These are phyloP conservation scores for Trachurus trachurus DNA, from an alignment of 2,797 vertebrate genomes.

Conservation along the genomic window DNA sequence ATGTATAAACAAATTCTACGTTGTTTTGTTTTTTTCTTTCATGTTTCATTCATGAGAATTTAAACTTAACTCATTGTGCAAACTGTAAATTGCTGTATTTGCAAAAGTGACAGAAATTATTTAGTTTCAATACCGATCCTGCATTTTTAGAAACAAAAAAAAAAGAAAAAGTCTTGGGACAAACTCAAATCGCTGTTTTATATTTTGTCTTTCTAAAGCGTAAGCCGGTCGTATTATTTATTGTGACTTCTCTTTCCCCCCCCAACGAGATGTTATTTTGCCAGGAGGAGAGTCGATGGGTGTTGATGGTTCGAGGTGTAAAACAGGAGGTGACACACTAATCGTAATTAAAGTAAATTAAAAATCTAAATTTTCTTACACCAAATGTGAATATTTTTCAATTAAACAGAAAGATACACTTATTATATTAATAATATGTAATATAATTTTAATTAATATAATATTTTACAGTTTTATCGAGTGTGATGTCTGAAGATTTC, in stretches of 20 bases:
- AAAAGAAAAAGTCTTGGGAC: constrained; percentile 32
- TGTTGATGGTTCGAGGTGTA: constrained; percentile 1
- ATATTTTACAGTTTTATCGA: constrained; percentile 48
- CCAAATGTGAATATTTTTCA: constrained; percentile 68
- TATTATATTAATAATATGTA: constrained; percentile 51
- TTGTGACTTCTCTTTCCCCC: constrained; percentile 43
- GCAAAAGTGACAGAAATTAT: constrained; percentile 66
- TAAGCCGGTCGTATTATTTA: constrained; percentile 65
- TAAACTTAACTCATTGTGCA: constrained; percentile 73
- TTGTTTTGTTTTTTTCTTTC: constrained; percentile 50
- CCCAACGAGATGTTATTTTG: neutral
- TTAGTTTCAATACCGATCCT: constrained; percentile 58
- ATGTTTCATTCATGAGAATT: constrained; percentile 70
- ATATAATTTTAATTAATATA: constrained; percentile 51
- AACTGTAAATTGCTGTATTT: constrained; percentile 82
- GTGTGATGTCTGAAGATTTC: constrained; percentile 25
- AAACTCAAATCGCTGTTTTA: constrained; percentile 66
- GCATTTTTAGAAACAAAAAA: constrained; percentile 46
- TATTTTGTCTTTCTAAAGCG: constrained; percentile 68
- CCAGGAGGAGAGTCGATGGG: no score
- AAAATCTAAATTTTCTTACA: constrained; percentile 31
- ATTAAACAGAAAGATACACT: constrained; percentile 49
- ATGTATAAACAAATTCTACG: constrained; percentile 75
- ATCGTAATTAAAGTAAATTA: constrained; percentile 26
- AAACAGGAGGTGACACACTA: constrained; percentile 10